Evolutionary conservation across 2,797 vertebrate species (phyloP).

Genomic region (Rhynchonycteris naso): DNA sequence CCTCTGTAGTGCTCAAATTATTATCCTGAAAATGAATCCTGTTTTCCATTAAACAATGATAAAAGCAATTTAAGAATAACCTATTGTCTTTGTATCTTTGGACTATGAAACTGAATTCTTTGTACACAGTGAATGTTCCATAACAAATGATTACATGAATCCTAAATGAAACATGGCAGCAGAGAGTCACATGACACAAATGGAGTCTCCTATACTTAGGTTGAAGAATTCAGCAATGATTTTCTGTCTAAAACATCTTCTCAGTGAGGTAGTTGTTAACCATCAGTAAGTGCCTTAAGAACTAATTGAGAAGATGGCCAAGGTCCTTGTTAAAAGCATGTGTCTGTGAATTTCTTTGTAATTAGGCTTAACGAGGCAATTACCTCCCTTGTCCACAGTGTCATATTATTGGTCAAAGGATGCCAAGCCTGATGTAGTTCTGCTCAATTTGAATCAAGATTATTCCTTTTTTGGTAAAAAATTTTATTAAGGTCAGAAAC

Average conservation of each 20-base stretch:
- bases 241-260: neutral
- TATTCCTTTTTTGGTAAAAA: slow-evolving; percentile 21
- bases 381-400: neutral
- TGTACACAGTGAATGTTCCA: neutral
- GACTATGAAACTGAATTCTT: neutral
- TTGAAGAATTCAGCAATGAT: neutral
- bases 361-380: slow-evolving; percentile 55
- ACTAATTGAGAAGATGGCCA: slow-evolving; percentile 2
- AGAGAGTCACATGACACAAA: neutral
- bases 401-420: slow-evolving; percentile 34
- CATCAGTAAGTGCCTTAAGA: neutral
- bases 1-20: neutral
- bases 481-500: slow-evolving; percentile 31
- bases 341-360: slow-evolving; percentile 54
- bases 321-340: slow-evolving; percentile 11
- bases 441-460: slow-evolving; percentile 56
- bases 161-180: neutral
- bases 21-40: neutral
- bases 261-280: neutral
- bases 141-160: neutral
- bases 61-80: neutral
- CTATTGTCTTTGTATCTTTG: neutral
- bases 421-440: slow-evolving; percentile 1
- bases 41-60: neutral
- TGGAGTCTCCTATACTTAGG: neutral